Conservation (phyloP, 2,113 vertebrate genomes). For the Dicentrarchus labrax region DNA sequence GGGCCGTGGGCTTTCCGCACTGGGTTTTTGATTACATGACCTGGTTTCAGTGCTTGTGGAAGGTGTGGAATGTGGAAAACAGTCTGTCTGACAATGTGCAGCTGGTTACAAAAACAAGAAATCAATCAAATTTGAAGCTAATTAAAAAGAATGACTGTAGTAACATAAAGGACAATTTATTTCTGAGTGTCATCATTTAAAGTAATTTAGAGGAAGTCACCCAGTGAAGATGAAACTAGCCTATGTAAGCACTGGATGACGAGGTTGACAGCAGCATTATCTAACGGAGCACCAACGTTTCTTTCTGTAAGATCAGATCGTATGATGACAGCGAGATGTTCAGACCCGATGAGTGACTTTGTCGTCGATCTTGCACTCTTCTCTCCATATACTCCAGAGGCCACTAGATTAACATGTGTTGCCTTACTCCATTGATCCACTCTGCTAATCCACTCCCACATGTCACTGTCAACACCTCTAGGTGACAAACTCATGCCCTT, state of each 20-base stretch:
- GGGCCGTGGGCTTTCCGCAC: slow-evolving; percentile 29
- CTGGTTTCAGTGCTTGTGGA: slow-evolving; percentile 62
- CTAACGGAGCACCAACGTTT: background rate
- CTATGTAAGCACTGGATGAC: background rate
- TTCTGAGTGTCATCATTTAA: background rate
- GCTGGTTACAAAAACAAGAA: slow-evolving; percentile 23
- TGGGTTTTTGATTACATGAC: slow-evolving; percentile 65
- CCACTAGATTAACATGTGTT: slow-evolving; percentile 45
- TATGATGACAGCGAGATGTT: background rate
- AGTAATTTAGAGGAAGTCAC: background rate
- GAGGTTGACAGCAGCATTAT: background rate
- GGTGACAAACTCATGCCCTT: slow-evolving; percentile 40
- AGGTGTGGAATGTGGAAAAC: slow-evolving; percentile 65
- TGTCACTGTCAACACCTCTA: slow-evolving; percentile 50
- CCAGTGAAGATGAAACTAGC: background rate
- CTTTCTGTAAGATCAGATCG: background rate
- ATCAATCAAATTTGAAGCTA: background rate
- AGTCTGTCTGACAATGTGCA: slow-evolving; percentile 29
- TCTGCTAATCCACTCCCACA: slow-evolving; percentile 56
- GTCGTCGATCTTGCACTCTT: slow-evolving; percentile 10
- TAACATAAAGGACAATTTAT: background rate
- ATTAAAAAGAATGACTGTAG: slow-evolving; percentile 8
- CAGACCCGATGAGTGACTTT: slow-evolving; percentile 25
- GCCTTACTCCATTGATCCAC: slow-evolving; percentile 54
- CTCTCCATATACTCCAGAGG: slow-evolving; percentile 17